These are phyloP conservation scores for Seriola aureovittata DNA, from an alignment of 2,113 vertebrate genomes.

Conservation along the genomic window DNA sequence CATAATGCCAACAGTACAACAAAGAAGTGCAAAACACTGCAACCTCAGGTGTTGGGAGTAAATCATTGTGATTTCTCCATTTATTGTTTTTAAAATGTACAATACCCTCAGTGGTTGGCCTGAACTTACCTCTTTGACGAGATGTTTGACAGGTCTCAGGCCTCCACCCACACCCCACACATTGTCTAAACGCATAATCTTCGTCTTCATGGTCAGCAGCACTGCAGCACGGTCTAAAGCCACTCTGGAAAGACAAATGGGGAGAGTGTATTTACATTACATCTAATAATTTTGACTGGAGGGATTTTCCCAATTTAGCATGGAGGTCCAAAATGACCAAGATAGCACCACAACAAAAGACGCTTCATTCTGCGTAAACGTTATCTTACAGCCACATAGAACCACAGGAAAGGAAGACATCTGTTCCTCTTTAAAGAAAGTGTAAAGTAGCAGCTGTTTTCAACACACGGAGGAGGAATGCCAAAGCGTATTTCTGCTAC, in stretches of 20 bases:
- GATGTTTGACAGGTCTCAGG: conserved; percentile 90
- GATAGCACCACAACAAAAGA: background rate
- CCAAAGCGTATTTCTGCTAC: background rate
- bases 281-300: background rate
- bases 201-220: conserved; percentile 88
- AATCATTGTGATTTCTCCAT: background rate
- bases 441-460: background rate
- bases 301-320: background rate
- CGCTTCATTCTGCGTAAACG: background rate
- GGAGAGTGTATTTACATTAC: background rate
- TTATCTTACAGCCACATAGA: background rate
- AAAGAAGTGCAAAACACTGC: background rate
- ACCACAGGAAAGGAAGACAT: background rate
- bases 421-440: background rate
- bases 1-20: conserved; percentile 41
- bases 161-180: conserved; percentile 92
- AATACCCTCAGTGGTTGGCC: background rate
- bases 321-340: background rate
- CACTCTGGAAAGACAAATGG: conserved; percentile 75
- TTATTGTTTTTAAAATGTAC: background rate
- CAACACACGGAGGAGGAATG: background rate
- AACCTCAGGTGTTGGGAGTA: background rate
- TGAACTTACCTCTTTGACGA: conserved; percentile 87
- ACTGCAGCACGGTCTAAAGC: conserved; percentile 89
- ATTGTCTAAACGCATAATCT: conserved; percentile 89